Percentiles rank a stretch among this genome's conserved stretches.
These are phyloP conservation scores for silkworm (Bombyx mori) DNA, from an alignment of 1,140 invertebrate genomes.

Conservation along the genomic window DNA sequence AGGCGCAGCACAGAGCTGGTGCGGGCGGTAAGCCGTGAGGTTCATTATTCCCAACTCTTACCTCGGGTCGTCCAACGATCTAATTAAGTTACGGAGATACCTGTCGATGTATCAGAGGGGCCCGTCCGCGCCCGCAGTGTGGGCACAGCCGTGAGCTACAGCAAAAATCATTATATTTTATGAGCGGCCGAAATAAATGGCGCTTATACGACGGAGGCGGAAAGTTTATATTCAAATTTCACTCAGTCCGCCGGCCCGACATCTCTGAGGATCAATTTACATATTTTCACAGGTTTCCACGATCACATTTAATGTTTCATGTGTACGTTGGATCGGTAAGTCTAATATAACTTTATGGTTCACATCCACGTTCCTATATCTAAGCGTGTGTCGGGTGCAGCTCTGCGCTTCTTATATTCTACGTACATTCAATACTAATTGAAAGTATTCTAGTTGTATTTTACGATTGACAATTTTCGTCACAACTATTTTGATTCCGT, in stretches of 20 bases:
- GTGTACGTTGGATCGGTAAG: constrained; percentile 17
- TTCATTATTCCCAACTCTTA: too few relatives aligned
- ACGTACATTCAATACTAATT: too few relatives aligned
- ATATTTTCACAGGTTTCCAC: constrained; percentile 65
- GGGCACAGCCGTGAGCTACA: constrained; percentile 54
- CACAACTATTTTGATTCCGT: too few relatives aligned
- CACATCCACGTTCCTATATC: background rate
- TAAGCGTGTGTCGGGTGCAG: too few relatives aligned
- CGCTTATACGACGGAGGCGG: constrained; percentile 51
- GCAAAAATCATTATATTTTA: constrained; percentile 71
- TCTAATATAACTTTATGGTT: constrained; percentile 10
- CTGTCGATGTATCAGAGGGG: constrained; percentile 40
- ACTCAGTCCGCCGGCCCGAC: constrained; percentile 50
- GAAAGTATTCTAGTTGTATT: too few relatives aligned
- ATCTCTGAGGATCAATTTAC: constrained; percentile 69
- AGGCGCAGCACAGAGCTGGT: too few relatives aligned
- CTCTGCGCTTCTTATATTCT: too few relatives aligned
- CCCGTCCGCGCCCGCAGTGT: constrained; percentile 45
- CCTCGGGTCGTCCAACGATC: too few relatives aligned
- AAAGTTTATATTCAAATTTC: constrained; percentile 70
- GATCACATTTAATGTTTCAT: constrained; percentile 40
- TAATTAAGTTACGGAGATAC: constrained; percentile 11
- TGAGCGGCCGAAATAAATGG: constrained; percentile 62
- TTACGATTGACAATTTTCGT: too few relatives aligned
- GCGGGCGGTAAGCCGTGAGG: too few relatives aligned